Evolutionary conservation across 1,140 invertebrate genomes (phyloP), one percentile per base, ranked within the genome.

Genomic region (Aphaenogaster rudis): DNA sequence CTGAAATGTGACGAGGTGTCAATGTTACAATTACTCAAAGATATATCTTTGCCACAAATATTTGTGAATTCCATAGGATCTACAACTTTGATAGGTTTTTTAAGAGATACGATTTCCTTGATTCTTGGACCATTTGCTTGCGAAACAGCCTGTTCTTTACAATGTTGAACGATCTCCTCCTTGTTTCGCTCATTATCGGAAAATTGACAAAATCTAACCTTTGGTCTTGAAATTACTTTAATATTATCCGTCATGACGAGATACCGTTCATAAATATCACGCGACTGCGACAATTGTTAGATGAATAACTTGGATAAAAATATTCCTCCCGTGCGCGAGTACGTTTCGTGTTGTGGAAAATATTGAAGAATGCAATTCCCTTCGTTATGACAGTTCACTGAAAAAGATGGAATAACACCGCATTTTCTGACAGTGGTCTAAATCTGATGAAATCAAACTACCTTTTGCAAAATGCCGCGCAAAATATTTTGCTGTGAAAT

Each of bases 161-260:
- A 21, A 15, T 21, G 54, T 86, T 74, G 5, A 63, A 50, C 7
- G 0, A 0, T 39, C 45, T 77, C 33, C 1, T 64, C 45, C 13
- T 61, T 39, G 4, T 50, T 64, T n/a, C 6, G 67, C 36, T 50
- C 13, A 9, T 33, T 63, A 2, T 88, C 66, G 17, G 80, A 74
- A 48, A 63, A 42, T 84, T 92, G 81, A 59, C 52, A 87, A 63
- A 94, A 94, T 71, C 92, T 87, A 69, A 94, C 92, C 71, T 93
- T 94, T 28, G 93, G 93, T 48, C 50, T 86, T 0, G 54, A 36
- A 57, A 91, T 57, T 6, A 21, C 33, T 74, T 80, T 81, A 4
- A 0, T 57, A 21, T 57, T 36, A 9, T 69, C 21, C 5, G 76
- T 72, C 87, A 28, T 28, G 28, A 28, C 0, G 0, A 28, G 28